Evolutionary conservation across 2,113 vertebrate species (phyloP).

Genomic region (Ursus arctos): DNA sequence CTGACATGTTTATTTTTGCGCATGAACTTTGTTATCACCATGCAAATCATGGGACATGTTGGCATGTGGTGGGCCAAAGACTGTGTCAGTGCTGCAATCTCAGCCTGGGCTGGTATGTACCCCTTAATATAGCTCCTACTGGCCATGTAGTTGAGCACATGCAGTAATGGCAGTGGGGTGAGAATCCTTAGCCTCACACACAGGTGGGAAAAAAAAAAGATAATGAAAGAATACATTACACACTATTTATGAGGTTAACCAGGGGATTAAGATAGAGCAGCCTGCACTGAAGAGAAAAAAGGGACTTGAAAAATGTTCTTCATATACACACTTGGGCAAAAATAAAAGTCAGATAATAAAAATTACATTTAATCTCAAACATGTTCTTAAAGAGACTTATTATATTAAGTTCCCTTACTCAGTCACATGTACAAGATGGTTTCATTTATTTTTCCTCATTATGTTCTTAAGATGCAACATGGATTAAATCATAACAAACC

Average conservation of each 20-base stretch:
- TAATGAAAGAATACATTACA: not conserved
- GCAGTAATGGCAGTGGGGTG: not conserved
- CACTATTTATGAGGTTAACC: not conserved
- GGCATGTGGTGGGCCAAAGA: not conserved
- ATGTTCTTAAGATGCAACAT: constrained; percentile 51
- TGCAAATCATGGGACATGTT: not conserved
- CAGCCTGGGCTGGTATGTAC: not conserved
- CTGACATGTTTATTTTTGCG: not conserved
- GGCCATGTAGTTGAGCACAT: not conserved
- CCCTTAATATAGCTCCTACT: not conserved
- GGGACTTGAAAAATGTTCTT: not conserved
- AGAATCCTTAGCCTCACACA: not conserved
- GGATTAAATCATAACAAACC: constrained; percentile 37
- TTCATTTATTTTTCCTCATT: constrained; percentile 41
- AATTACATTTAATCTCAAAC: not conserved
- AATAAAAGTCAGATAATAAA: not conserved
- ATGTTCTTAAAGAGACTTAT: not conserved
- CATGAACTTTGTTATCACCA: not conserved
- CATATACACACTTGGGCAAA: not conserved
- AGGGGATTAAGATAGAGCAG: not conserved
- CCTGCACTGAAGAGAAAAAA: not conserved
- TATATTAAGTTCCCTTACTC: not conserved
- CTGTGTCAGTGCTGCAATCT: not conserved
- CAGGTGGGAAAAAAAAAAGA: not conserved
- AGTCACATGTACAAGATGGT: not conserved